Conservation (phyloP, 2,113 vertebrate species). For the Lota lota region DNA sequence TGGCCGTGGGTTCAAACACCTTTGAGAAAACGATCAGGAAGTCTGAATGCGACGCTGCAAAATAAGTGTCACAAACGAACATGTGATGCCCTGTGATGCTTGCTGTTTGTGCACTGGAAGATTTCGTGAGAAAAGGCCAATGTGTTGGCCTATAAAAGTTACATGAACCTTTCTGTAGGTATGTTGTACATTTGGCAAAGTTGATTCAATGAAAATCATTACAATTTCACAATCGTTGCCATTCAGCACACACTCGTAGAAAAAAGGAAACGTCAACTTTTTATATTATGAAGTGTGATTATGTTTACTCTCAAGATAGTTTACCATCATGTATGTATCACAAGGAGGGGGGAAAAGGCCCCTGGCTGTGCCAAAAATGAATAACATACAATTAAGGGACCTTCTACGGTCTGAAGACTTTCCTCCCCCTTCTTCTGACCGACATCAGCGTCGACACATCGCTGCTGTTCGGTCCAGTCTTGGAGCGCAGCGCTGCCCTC, state of each 20-base stretch:
- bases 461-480: constrained; percentile 14
- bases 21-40: background rate
- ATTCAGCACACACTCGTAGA: too few species aligned
- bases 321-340: too few species aligned
- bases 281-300: too few species aligned
- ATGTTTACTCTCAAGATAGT: too few species aligned
- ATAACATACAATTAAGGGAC: too few species aligned
- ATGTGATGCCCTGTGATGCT: background rate
- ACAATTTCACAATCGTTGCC: too few species aligned
- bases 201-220: constrained; percentile 5
- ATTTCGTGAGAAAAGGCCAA: background rate
- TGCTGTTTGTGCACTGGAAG: background rate
- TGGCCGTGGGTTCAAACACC: background rate
- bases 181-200: background rate
- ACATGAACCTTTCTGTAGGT: background rate
- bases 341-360: too few species aligned
- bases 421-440: constrained; percentile 41
- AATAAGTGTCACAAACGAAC: background rate
- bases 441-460: constrained; percentile 5
- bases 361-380: too few species aligned
- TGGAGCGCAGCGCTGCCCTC: constrained; percentile 26
- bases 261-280: too few species aligned
- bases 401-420: too few species aligned
- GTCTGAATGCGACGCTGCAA: background rate
- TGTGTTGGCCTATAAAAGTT: background rate